Conservation (phyloP, 2,113 vertebrate species). For the Anas platyrhynchos region DNA sequence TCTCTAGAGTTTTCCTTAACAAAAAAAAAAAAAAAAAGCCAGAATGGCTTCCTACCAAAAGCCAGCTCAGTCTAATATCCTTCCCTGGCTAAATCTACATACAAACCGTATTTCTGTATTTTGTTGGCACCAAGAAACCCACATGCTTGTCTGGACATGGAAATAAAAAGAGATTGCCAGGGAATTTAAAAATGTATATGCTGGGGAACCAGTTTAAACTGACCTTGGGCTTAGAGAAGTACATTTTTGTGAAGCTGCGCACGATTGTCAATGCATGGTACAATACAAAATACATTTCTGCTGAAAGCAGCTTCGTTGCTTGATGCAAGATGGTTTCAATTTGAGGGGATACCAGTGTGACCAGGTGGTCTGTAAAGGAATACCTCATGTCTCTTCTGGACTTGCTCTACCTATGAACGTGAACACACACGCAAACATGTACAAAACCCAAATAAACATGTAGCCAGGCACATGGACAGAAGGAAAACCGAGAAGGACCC, state of each 20-base stretch:
- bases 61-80: background rate
- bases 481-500: background rate
- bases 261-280: background rate
- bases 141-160: background rate
- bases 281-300: background rate
- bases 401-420: background rate
- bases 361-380: background rate
- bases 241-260: background rate
- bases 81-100: background rate
- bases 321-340: background rate
- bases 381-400: background rate
- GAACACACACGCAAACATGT: background rate
- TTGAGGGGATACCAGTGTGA: background rate
- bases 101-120: background rate
- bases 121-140: background rate
- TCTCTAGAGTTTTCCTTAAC: background rate
- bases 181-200: background rate
- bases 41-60: slow-evolving; percentile 34
- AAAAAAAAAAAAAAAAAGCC: background rate
- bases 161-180: background rate
- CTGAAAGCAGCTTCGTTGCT: background rate
- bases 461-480: background rate
- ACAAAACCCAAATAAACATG: background rate
- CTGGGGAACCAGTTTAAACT: background rate
- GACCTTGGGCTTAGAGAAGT: background rate